A percentile compares a stretch with the other conserved stretches of the same genome.
phyloP scores from a whole-genome alignment of 2,113 vertebrate species.

The Gopherus evgoodei region DNA sequence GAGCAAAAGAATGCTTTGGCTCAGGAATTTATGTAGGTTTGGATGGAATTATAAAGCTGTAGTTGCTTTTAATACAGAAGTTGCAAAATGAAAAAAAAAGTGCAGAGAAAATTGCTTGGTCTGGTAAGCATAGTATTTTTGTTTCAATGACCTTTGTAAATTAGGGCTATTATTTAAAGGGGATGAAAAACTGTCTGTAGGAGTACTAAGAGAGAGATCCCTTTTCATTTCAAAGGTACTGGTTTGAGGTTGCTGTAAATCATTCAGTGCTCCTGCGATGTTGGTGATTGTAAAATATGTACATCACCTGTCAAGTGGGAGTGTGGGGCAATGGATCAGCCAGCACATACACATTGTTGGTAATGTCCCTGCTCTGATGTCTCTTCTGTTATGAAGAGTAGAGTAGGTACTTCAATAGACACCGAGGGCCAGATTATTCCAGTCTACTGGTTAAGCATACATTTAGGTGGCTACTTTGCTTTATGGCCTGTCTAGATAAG shows the following conservation, averaged over 20 bases:
- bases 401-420: background rate
- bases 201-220: too few relatives aligned
- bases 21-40: too few relatives aligned
- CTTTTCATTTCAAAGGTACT: too few relatives aligned
- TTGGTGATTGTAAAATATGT: background rate
- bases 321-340: background rate
- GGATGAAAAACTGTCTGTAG: too few relatives aligned
- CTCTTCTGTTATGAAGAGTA: background rate
- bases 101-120: too few relatives aligned
- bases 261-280: background rate
- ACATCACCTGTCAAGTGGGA: background rate
- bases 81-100: too few relatives aligned
- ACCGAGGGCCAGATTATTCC: background rate
- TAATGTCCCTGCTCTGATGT: background rate
- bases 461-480: background rate
- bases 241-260: background rate
- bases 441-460: background rate
- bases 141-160: too few relatives aligned
- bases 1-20: background rate
- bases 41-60: too few relatives aligned
- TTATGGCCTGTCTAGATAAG: background rate
- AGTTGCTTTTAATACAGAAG: too few relatives aligned
- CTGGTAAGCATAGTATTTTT: too few relatives aligned
- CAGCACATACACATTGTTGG: background rate
- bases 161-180: too few relatives aligned